Evolutionary conservation across 92 coral and sea anemone genomes (phyloP), one percentile per base, ranked within the genome.

Genomic region (Umimayanthus chanpuru): DNA sequence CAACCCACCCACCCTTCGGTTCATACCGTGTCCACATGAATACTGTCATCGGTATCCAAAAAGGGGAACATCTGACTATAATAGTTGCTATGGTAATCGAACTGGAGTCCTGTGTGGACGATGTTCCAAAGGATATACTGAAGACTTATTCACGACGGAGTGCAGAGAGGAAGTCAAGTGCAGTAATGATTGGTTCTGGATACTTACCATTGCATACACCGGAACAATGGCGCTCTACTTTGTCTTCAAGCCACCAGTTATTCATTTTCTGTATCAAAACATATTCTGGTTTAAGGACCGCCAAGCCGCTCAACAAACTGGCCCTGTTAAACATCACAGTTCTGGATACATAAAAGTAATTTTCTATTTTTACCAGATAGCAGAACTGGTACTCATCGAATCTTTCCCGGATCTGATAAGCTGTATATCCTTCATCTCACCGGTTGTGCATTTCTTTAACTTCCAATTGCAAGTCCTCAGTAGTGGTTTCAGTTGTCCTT

Each of bases 401-500:
- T 85, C 92, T 0, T 40, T 61, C 15, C 47, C 81, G 16, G 75
- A 70, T 6, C 8, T 61, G 58, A 53, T 53, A 15, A 53, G 20
- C 58, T 15, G 2, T 1, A 12, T 18, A 14, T 4, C 25, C 10
- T 36, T 74, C 10, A 36, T 32, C 9, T 7, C 78, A 74, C 78
- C 78, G 16, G 20, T 74, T 15, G 41, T 80, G 12, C 43, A 85
- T 2, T 77, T 88, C 44, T 93, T 88, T 38, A 93, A 88, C 65
- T 93, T 93, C 29, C 80, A 77, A 2, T 80, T 89, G 11, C 80
- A 66, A 26, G 5, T 89, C 3, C 38, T 85, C 2, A 74, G 77
- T 61, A 71, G 53, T 41, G 74, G 90, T 4, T 6, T 93, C 9
- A 90, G 92, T 4, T 93, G 95, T 61, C 95, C 95, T 4, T 93